Percentiles rank a stretch among this genome's conserved stretches.
Conservation (phyloP, 2,113 vertebrate genomes). For the Craseonycteris thonglongyai region DNA sequence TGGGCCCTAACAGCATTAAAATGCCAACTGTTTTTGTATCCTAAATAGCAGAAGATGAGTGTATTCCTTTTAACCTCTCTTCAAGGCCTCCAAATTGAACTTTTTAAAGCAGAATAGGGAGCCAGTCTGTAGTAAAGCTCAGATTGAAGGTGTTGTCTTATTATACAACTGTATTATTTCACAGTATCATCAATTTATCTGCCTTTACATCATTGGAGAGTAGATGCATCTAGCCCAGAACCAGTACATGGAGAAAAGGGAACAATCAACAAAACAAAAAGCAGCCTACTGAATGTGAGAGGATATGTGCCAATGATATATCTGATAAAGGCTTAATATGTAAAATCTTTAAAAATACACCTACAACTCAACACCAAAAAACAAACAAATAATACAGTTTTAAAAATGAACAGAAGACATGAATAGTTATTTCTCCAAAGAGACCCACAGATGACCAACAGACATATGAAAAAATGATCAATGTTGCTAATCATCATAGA, state of each 20-base stretch:
- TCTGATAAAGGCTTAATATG: too few relatives aligned
- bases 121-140: neutral
- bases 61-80: neutral
- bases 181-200: neutral
- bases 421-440: too few relatives aligned
- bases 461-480: too few relatives aligned
- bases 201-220: neutral
- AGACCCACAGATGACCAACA: too few relatives aligned
- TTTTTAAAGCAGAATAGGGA: neutral
- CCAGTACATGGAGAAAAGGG: neutral
- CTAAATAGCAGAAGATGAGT: conserved; percentile 28
- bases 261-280: too few relatives aligned
- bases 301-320: too few relatives aligned
- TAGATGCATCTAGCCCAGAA: neutral
- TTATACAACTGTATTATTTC: neutral
- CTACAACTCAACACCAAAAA: too few relatives aligned
- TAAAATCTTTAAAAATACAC: too few relatives aligned
- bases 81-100: neutral
- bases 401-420: too few relatives aligned
- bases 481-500: too few relatives aligned
- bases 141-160: neutral
- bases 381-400: too few relatives aligned
- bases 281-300: too few relatives aligned
- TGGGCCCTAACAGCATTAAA: neutral
- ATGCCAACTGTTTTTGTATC: conserved; percentile 17